Conservation (phyloP, 1,140 invertebrate genomes). For the Caenorhabditis brenneri region DNA sequence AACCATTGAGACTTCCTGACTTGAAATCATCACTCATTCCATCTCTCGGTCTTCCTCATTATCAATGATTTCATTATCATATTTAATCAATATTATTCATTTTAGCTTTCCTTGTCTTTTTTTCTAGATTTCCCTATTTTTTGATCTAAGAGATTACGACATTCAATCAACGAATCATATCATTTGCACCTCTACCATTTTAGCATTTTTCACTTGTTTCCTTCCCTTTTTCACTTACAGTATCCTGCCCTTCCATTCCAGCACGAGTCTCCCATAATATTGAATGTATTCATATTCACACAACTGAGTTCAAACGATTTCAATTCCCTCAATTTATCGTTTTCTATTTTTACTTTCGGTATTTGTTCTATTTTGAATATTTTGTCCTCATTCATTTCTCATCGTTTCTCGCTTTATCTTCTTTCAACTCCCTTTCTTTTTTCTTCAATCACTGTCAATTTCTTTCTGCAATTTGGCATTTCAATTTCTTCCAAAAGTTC, state of each 20-base stretch:
- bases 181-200: not conserved
- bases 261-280: constrained; percentile 38
- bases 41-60: constrained; percentile 3
- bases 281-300: not conserved
- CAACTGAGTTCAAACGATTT: not conserved
- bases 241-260: not conserved
- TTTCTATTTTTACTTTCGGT: not conserved
- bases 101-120: too few species aligned
- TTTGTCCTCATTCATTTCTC: not conserved
- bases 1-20: constrained; percentile 19
- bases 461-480: not conserved
- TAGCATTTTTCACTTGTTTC: not conserved
- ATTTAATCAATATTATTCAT: not conserved
- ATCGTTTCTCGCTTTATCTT: not conserved
- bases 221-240: not conserved
- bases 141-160: too few species aligned
- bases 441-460: not conserved
- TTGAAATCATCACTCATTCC: not conserved
- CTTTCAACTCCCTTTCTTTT: not conserved
- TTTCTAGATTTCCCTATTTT: too few species aligned
- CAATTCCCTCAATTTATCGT: not conserved
- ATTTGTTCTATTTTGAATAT: not conserved
- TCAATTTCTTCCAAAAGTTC: not conserved
- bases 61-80: not conserved
- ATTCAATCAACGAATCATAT: not conserved